Evolutionary conservation across 2,113 vertebrate species (phyloP).

Genomic region (Bagarius yarrelli): DNA sequence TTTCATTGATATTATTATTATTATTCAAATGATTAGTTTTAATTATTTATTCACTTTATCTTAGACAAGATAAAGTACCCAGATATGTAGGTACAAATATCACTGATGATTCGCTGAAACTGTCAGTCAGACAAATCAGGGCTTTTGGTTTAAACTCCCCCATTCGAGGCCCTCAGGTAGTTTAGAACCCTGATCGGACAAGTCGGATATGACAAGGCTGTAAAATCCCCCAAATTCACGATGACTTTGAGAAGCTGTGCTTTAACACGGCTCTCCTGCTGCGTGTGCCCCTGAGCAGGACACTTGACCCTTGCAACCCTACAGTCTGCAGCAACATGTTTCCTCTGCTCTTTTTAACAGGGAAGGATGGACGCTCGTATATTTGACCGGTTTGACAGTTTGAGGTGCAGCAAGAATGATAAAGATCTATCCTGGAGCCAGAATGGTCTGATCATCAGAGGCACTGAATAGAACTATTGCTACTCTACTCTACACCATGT

Average conservation of each 20-base stretch:
- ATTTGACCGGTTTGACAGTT: constrained; percentile 14
- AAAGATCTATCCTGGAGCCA: constrained; percentile 16
- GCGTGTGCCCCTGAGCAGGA: constrained; percentile 4
- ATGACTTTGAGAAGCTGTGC: neutral
- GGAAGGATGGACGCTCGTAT: constrained; percentile 11
- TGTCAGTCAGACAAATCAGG: neutral
- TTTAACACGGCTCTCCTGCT: neutral
- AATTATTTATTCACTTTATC: neutral
- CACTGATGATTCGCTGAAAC: no score
- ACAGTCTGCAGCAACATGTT: neutral
- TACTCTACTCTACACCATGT: no score
- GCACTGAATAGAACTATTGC: neutral
- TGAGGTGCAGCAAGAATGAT: constrained; percentile 9
- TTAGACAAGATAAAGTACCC: neutral
- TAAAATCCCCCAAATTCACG: neutral
- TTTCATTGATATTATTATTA: no score
- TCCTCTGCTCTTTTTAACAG: neutral
- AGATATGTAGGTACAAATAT: neutral
- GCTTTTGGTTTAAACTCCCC: neutral
- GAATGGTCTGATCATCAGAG: neutral
- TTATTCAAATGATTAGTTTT: neutral
- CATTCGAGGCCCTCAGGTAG: neutral
- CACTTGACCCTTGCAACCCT: constrained; percentile 5
- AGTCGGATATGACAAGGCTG: neutral
- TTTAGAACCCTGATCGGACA: neutral